Percentiles rank a stretch among this genome's conserved stretches.
These are phyloP conservation scores for Selenia dentaria DNA, from an alignment of 2,888 invertebrate species.

Conservation along the genomic window DNA sequence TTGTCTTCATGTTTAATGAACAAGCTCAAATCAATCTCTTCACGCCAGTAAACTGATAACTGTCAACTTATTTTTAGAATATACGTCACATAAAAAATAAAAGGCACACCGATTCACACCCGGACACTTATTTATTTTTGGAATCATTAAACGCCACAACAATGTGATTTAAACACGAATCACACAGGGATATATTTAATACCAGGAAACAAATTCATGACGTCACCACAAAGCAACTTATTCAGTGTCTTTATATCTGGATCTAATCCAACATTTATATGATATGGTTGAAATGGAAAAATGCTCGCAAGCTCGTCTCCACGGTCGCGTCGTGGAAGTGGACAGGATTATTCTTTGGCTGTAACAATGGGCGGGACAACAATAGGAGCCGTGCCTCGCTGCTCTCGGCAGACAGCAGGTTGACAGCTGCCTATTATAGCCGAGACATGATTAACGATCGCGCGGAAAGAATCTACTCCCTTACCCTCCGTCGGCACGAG, in stretches of 20 bases:
- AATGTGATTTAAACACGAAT: background rate
- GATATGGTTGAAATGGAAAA: slow-evolving; percentile 5
- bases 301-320: slow-evolving; percentile 15
- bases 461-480: slow-evolving; percentile 37
- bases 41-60: too few species aligned
- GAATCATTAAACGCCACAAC: background rate
- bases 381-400: slow-evolving; percentile 33
- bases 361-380: slow-evolving; percentile 40
- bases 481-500: slow-evolving; percentile 10
- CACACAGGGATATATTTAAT: slow-evolving; percentile 5
- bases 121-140: background rate
- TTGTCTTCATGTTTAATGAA: too few species aligned
- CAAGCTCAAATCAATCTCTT: too few species aligned
- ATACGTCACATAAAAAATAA: too few species aligned
- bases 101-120: too few species aligned
- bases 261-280: slow-evolving; percentile 23
- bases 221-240: slow-evolving; percentile 1
- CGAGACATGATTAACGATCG: slow-evolving; percentile 48
- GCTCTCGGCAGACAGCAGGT: slow-evolving; percentile 40
- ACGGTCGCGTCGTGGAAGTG: slow-evolving; percentile 16
- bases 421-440: slow-evolving; percentile 51
- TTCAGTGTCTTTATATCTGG: slow-evolving; percentile 15
- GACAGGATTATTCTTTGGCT: slow-evolving; percentile 34
- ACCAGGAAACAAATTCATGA: slow-evolving; percentile 15
- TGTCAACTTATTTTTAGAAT: too few species aligned